Base-by-base conservation (phyloP, 2,888 invertebrate genomes). In the Diplazon laetatorius region DNA sequence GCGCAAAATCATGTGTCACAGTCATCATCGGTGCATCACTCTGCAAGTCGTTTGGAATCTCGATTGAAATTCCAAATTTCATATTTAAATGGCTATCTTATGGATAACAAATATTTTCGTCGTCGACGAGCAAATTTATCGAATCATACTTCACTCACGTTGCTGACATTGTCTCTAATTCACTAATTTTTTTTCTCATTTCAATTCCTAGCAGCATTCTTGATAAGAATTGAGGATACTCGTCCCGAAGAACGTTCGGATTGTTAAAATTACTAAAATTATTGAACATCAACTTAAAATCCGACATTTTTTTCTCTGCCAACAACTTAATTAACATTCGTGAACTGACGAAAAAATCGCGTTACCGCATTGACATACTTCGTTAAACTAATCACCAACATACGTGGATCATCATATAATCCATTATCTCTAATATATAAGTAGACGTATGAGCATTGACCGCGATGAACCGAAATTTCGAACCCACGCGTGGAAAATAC, bases 381-480 rank as follows among this genome's bases (percentile, higher is more conserved):
- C n/a, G 6, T 55, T 9, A 35, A 18, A n/a, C 12, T 20, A 48
- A 6, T 63, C 48, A n/a, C 48, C 48, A 50, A 48, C n/a, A 50
- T 48, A 63, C 63, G 35, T 63, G 35, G 42, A 48, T 46, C 63
- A 55, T 55, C 48, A 48, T 16, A 2, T 5, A 55, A 20, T 55
- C 55, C 55, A 22, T 52, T 59, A 35, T 37, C 35, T 59, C 71
- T 60, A 52, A 50, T 37, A 6, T 30, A 25, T 44, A 37, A 10
- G 37, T 52, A 35, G 35, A 60, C 44, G 44, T 30, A 68, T 50
- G 71, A 62, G 71, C 76, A 44, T 65, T 39, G 22, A 52, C 44
- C 30, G 52, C 59, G 25, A 48, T 30, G 2, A 30, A 30, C 6
- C 10, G 14, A 37, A 55, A 62, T 22, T 16, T 46, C 6, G n/a